Evolutionary conservation across 2,888 invertebrate species (phyloP).

Genomic region (Ectobius pallidus): DNA sequence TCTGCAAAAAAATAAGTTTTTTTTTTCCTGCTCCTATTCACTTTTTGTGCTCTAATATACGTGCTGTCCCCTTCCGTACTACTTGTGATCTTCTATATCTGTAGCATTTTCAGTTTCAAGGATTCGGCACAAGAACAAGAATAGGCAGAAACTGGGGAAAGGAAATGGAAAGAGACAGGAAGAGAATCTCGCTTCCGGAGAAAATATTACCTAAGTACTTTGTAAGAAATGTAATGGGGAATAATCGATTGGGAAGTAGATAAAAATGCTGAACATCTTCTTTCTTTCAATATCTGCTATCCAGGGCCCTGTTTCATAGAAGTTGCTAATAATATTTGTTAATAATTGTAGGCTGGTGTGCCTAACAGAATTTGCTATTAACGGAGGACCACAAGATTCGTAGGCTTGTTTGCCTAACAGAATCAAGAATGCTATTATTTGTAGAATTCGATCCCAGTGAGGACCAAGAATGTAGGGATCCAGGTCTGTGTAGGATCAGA

Average conservation of each 20-base stretch:
- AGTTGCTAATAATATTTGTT: too few species aligned
- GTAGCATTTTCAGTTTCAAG: slow-evolving; percentile 9
- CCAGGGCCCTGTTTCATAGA: not conserved
- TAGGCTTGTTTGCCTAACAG: too few species aligned
- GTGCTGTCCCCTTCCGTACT: not conserved
- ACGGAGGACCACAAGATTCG: too few species aligned
- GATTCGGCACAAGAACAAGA: not conserved
- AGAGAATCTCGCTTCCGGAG: not conserved
- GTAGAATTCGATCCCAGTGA: too few species aligned
- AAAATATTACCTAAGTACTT: not conserved
- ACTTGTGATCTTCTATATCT: slow-evolving; percentile 3
- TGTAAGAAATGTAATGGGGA: slow-evolving; percentile 7
- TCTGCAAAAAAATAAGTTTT: not conserved
- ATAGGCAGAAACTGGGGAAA: not conserved
- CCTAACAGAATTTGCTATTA: too few species aligned
- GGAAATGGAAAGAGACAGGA: not conserved
- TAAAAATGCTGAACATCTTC: too few species aligned
- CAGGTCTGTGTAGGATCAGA: too few species aligned
- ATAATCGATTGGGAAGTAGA: not conserved
- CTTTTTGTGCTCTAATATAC: not conserved
- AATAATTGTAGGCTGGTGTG: too few species aligned
- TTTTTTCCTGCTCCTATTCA: not conserved
- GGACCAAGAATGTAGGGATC: too few species aligned
- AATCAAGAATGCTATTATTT: too few species aligned
- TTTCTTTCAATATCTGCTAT: too few species aligned